These are phyloP conservation scores for Apamea crenata DNA, from an alignment of 2,888 invertebrate species.

Conservation along the genomic window DNA sequence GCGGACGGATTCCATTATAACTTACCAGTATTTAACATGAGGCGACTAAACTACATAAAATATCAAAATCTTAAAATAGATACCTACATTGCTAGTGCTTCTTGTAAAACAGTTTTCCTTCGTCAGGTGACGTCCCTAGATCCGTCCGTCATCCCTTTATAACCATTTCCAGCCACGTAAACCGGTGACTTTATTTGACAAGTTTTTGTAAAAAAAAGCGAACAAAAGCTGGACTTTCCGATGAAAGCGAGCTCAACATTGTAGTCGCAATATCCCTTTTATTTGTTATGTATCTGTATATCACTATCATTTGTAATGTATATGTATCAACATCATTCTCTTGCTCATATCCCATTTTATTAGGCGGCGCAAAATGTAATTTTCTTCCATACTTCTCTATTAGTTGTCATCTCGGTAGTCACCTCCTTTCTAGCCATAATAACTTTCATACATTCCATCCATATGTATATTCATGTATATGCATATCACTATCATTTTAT, in stretches of 20 bases:
- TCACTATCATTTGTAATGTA: neutral
- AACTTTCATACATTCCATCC: neutral
- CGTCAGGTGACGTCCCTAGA: neutral
- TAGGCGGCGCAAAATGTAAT: neutral
- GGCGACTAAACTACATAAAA: neutral
- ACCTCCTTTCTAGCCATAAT: neutral
- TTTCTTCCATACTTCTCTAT: neutral
- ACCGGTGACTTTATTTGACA: neutral
- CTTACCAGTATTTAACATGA: neutral
- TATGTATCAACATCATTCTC: neutral
- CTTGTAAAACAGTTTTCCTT: neutral
- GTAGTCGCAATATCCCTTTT: slow-evolving; percentile 37
- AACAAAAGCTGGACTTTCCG: neutral
- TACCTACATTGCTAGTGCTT: neutral
- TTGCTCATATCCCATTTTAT: neutral
- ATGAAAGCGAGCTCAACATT: slow-evolving; percentile 10
- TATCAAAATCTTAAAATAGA: neutral
- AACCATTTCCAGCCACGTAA: neutral
- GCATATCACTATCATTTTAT: slow-evolving; percentile 16
- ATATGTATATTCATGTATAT: neutral
- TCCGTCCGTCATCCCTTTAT: neutral
- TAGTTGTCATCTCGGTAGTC: neutral
- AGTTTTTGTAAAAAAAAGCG: neutral
- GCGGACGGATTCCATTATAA: neutral
- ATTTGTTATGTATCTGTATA: neutral